Percentiles rank a stretch among this genome's conserved stretches.
Evolutionary conservation across 2,888 invertebrate species (phyloP).

Genomic region (Erebia epiphron): DNA sequence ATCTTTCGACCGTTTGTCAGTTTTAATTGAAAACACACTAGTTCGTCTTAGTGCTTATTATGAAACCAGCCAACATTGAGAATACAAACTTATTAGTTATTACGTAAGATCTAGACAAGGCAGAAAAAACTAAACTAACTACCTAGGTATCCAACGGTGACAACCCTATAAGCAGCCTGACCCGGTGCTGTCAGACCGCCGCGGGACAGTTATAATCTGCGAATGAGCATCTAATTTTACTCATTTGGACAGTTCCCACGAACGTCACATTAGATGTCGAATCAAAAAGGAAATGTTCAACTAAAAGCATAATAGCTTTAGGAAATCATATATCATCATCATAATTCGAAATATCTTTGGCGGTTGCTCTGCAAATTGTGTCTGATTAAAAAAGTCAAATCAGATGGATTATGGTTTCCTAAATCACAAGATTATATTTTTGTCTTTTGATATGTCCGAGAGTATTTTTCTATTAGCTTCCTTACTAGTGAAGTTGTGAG

Average conservation of each 20-base stretch:
- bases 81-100: too few relatives aligned
- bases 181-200: conserved; percentile 5
- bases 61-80: too few relatives aligned
- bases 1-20: too few relatives aligned
- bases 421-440: background rate
- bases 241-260: conserved; percentile 16
- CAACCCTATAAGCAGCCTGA: background rate
- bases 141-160: background rate
- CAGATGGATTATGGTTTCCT: conserved; percentile 1
- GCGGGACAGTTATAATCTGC: conserved; percentile 11
- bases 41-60: too few relatives aligned
- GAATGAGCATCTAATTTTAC: conserved; percentile 11
- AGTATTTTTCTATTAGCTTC: too few relatives aligned
- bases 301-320: background rate
- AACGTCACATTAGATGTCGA: background rate
- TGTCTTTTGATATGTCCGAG: background rate
- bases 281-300: conserved; percentile 15
- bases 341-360: conserved; percentile 6
- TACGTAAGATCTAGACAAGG: too few relatives aligned
- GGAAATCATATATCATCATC: conserved; percentile 11
- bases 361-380: background rate
- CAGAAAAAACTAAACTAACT: too few relatives aligned
- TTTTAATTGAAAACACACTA: too few relatives aligned
- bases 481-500: too few relatives aligned
- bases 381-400: conserved; percentile 7